Evolutionary conservation across 2,113 vertebrate genomes (phyloP), one percentile per base, ranked within the genome.

Genomic region (Sciurus niger): DNA sequence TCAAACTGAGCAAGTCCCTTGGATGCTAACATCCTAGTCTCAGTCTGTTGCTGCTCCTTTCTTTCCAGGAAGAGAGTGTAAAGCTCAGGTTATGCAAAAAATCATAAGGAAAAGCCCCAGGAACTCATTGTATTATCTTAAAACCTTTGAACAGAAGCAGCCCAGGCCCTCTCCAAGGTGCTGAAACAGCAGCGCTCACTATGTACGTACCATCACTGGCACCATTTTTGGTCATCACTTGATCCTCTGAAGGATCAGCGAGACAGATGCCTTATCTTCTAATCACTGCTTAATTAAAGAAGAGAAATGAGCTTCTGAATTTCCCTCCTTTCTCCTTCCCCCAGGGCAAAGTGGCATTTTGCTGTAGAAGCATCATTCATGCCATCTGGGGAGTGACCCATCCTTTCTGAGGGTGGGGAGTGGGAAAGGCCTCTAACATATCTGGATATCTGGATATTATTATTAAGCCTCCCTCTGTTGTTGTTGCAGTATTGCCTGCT

Each of bases 101-200:
- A 14, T 30, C 80, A n/a, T 11, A 51, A 48, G 74, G 40, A 72
- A 37, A 87, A 77, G 8, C 17, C 34, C 28, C 9, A 32, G 48
- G 25, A 82, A 0, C 63, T 92, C 12, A 9, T 72, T 46, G 67
- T 9, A 0, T 60, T 43, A 6, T 46, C 20, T 77, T 51, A 46
- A 2, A 11, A n/a, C 5, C 4, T 74, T 30, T 77, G 51, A 37
- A 8, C 11, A 1, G 48, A 68, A 40, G 9, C 67, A 25, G 40
- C 3, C 0, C 25, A 10, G 55, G 68, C 46, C 8, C 65, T 97
- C 79, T 97, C 96, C 96, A 95, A 86, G 96, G 92, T 92, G 51
- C 96, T 96, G 94, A 96, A 97, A 65, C 4, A 79, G 25, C 74
- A 8, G 2, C 9, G 0, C 0, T 68, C 24, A 7, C n/a, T 24